Base-by-base conservation (phyloP, 1,140 invertebrate genomes). In the Calliphora vicina region DNA sequence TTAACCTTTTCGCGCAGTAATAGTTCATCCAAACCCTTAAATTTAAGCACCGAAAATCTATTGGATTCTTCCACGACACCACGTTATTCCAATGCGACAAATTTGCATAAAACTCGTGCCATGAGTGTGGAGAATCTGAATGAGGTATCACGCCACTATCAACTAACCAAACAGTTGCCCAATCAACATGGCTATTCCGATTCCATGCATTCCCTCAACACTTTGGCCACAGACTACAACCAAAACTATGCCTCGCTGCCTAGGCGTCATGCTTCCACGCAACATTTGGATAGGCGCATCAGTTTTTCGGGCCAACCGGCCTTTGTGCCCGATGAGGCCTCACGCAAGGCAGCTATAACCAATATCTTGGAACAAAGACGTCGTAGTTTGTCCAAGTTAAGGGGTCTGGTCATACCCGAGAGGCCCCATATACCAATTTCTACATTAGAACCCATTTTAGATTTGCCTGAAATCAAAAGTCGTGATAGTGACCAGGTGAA, bases 371-470 rank as follows among this genome's bases (percentile, higher is more conserved):
- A 97, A 88, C 95, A 96, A 88, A 92, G 96, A 72, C 93, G 94
- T 85, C 94, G 94, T 86, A 95, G 94, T 26, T 94, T 96, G 87
- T 96, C 95, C 2, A 97, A 97, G 91, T 89, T 97, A 27, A 92
- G 96, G 87, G 96, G 96, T 4, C 90, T 97, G 84, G 95, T 97
- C 10, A 97, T 97, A 86, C 96, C 97, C 8, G 96, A 97, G 89
- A 92, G 94, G 88, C 92, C 92, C 3, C 90, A 93, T 13, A 91
- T 94, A 80, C 91, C 93, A 82, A 87, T 91, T 57, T 87, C 88
- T 81, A 86, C 76, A 73, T 87, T 91, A 81, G 85, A 89, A 50
- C 87, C 90, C 26, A 92, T 94, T 23, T 89, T 94, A 8, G 94
- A 95, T 87, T 89, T 96, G 73, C 96, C 96, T 1, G 96, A 96